Base-by-base conservation (phyloP, 2,113 vertebrate genomes). In the Oncorhynchus kisutch region DNA sequence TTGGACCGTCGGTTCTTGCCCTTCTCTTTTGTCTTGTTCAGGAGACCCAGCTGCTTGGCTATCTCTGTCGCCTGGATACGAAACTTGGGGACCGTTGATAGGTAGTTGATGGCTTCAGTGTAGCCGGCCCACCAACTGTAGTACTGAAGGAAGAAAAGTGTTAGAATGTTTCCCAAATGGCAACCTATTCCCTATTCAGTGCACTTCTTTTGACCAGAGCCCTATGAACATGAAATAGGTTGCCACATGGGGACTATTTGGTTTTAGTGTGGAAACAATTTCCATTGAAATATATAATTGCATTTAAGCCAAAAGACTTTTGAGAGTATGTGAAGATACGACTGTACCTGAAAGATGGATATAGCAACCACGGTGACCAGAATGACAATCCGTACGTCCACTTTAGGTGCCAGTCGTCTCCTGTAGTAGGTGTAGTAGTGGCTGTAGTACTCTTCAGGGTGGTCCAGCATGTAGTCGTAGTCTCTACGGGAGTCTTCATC, bases 81-180 rank as follows among this genome's bases (percentile, higher is more conserved):
- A 82, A 97, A 99, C 87, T 97, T 98, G 85, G 98, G 97, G 76
- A 99, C 94, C 0, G 96, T 99, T 73, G 95, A 93, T 84, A 99
- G 87, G 89, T 98, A 99, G 91, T 92, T 96, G 89, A 99, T 96
- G 76, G 97, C 96, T 89, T 99, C 97, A 8, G 96, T 97, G 84
- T 99, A 99, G 91, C 96, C 99, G 86, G 93, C 98, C 95, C 95
- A 95, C 98, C 98, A 99, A 88, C 96, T 99, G 94, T 97, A 98
- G 90, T 95, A 99, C 98, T 99, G 83, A 57, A 57, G 73, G 22
- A 72, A 18, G 45, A 22, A 12, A 54, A 18, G 3, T 1, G 51
- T 45, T 45, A 45, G 0, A 1, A 11, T 45, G 39, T 18, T 18
- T 54, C 51, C 51, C 3, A 54, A 16, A 54, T 18, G 51, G 27